Base-by-base conservation (phyloP, 2,113 vertebrate species). In the Syngnathus floridae region DNA sequence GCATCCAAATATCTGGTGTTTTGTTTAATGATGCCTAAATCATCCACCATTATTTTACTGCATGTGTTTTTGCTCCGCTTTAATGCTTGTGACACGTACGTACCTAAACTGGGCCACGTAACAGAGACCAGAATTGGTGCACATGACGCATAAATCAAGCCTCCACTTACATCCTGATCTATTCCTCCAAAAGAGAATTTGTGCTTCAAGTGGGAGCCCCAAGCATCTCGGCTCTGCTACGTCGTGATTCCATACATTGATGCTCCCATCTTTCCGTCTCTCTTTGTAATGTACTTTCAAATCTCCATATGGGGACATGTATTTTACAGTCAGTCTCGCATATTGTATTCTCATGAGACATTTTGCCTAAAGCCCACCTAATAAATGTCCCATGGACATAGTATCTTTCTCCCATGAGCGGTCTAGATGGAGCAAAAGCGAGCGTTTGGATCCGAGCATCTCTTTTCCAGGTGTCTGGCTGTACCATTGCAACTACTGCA, bases 401-500 rank as follows among this genome's bases (percentile, higher is more conserved):
- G 68, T n/a, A n/a, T n/a, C 17, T 37, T 7, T 62, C 35, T 67
- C 75, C 67, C 62, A 19, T 55, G 51, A 65, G 66, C 17, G 48
- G 36, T 70, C 38, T 59, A 69, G 13, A 16, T 46, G 5, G 13
- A 49, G 70, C 58, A 60, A 60, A 6, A 65, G 64, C 57, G 17
- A 67, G n/a, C n/a, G n/a, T n/a, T n/a, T n/a, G n/a, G n/a, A n/a
- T n/a, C n/a, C n/a, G n/a, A n/a, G 37, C 19, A 7, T 45, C 22
- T 45, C 19, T 65, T 64, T 14, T 38, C 36, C 64, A 62, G n/a
- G 60, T 48, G 68, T 55, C 1, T 46, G 38, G 52, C 41, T 58
- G 49, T 5, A 9, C 36, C 36, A 51, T 59, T 14, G 14, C 55
- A 77, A 72, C 74, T 69, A 71, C 68, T 70, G 52, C 48, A 56